Percentiles rank a stretch among this genome's conserved stretches.
Conservation (phyloP, 2,113 vertebrate species). For the Myxocyprinus asiaticus region DNA sequence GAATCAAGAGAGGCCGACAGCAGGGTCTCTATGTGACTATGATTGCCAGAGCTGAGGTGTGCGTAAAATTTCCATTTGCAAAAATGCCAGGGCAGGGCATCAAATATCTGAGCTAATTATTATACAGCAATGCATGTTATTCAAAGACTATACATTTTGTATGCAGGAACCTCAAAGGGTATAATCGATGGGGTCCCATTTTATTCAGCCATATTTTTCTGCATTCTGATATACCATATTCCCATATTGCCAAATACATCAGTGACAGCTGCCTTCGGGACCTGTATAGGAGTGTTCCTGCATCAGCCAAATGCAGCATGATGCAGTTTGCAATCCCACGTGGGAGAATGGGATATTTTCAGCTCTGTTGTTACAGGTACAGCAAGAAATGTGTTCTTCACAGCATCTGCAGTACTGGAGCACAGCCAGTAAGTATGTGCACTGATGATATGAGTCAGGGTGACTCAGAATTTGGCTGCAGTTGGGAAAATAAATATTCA, state of each 20-base stretch:
- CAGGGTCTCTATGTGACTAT: too few species aligned
- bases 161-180: background rate
- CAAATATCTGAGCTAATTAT: too few species aligned
- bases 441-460: constrained; percentile 11
- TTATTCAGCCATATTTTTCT: constrained; percentile 23
- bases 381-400: background rate
- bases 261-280: constrained; percentile 25
- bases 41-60: too few species aligned
- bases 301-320: background rate
- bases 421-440: constrained; percentile 5
- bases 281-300: constrained; percentile 6
- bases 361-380: constrained; percentile 33
- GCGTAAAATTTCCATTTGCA: too few species aligned
- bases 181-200: background rate
- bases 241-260: constrained; percentile 25
- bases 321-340: constrained; percentile 20
- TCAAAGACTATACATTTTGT: too few species aligned
- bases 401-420: constrained; percentile 16
- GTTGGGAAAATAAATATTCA: constrained; percentile 28
- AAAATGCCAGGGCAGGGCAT: too few species aligned
- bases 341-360: constrained; percentile 18
- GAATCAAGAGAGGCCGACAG: background rate
- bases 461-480: constrained; percentile 10
- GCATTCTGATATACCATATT: background rate
- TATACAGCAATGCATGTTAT: too few species aligned